Evolutionary conservation across 2,113 vertebrate species (phyloP).

Genomic region (Gallinago media): DNA sequence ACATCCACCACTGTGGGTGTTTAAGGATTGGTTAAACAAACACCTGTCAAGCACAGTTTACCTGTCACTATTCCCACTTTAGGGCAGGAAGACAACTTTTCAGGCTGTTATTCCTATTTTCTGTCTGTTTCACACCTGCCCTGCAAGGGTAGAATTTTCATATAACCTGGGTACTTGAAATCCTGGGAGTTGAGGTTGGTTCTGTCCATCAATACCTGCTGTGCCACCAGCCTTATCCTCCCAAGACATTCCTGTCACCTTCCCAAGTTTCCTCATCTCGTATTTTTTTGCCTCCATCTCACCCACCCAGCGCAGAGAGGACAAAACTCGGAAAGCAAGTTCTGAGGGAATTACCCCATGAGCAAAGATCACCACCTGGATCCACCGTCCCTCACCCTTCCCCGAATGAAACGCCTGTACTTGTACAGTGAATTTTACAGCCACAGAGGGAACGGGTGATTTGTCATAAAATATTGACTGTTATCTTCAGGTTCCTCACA

Average conservation of each 20-base stretch:
- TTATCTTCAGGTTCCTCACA: background rate
- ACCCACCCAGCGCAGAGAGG: background rate
- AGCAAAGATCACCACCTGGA: background rate
- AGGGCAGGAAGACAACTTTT: background rate
- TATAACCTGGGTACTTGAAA: background rate
- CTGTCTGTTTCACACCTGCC: background rate
- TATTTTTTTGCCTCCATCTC: background rate
- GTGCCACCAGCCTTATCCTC: background rate
- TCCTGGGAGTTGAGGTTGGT: rapidly evolving
- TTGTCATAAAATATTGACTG: background rate
- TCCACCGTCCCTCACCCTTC: background rate
- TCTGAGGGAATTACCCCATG: background rate
- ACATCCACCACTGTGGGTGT: background rate
- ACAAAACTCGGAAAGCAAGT: background rate
- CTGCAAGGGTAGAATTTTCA: background rate
- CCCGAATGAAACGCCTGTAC: background rate
- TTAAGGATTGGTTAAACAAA: background rate
- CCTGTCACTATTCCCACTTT: background rate
- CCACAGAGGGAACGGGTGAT: background rate
- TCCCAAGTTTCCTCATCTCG: background rate
- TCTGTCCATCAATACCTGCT: background rate
- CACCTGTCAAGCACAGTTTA: background rate
- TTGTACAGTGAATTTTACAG: background rate
- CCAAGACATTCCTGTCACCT: background rate
- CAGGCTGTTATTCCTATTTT: background rate